A percentile compares a stretch with the other conserved stretches of the same genome.
These are phyloP conservation scores for Okapia johnstoni DNA, from an alignment of 2,113 vertebrate species.

Conservation along the genomic window DNA sequence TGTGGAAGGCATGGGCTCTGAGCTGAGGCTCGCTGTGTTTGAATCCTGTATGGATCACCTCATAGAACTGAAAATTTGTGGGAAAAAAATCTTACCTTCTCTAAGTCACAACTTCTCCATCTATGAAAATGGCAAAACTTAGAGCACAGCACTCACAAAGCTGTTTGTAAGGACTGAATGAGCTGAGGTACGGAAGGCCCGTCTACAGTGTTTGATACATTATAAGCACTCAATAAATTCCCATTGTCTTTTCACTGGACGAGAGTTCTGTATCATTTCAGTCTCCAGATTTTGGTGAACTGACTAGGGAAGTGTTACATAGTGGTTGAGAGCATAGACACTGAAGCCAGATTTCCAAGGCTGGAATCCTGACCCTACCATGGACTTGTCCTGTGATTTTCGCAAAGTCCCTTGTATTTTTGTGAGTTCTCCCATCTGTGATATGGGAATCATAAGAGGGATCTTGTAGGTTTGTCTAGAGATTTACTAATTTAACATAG, in stretches of 20 bases:
- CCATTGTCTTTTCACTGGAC: neutral
- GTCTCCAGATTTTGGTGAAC: neutral
- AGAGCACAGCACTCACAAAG: neutral
- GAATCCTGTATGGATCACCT: neutral
- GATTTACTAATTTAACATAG: neutral
- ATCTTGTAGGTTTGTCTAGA: neutral
- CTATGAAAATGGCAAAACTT: neutral
- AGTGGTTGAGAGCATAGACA: neutral
- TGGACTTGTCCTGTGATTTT: neutral
- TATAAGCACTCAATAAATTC: neutral
- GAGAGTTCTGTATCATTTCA: neutral
- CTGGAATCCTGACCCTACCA: neutral
- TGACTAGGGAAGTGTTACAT: neutral
- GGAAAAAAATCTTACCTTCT: neutral
- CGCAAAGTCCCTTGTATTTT: neutral
- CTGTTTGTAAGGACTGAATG: neutral
- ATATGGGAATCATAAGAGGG: neutral
- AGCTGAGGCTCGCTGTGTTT: neutral
- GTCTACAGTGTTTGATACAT: rapidly evolving
- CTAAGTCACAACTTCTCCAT: neutral
- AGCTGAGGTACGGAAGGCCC: neutral
- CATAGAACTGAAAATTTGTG: neutral
- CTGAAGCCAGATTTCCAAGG: neutral
- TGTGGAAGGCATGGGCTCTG: neutral
- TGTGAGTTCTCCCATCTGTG: neutral